Evolutionary conservation across 2,888 invertebrate genomes (phyloP), one percentile per base, ranked within the genome.

Genomic region (Proisotoma minuta): DNA sequence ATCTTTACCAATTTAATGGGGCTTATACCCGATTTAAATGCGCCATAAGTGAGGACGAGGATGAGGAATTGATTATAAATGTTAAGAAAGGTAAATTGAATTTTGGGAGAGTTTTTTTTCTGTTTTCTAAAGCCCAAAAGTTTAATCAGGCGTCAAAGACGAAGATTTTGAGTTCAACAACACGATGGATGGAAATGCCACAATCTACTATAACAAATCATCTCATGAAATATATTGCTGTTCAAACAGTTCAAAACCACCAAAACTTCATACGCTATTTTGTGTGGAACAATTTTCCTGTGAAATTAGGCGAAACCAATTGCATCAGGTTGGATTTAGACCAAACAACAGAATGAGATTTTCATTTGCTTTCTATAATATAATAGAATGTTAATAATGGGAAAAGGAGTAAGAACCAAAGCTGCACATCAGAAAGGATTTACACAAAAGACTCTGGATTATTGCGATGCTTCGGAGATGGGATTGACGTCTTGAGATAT

Each of bases 401-500:
- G 15, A 51, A 50, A 5, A 52, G 51, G 10, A 60, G 28, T 26
- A 60, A 59, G 52, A 66, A 63, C 49, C 66, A 66, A 40, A 69
- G 60, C 23, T 69, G 69, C 34, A 59, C 60, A 1, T 65, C 56
- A 22, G 65, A 66, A 53, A 65, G 65, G 29, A 54, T 66, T 51
- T 69, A 66, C 39, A 53, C 60, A 5, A 56, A 67, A 40, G 72
- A 73, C 24, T 66, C 69, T 4, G 73, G 73, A 8, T 47, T 73
- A 22, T 57, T 71, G 3, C 57, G 73, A 10, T 73, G 73, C 40
- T 65, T 62, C 43, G 73, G 73, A 28, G 72, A 73, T 59, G 73
- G 72, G 28, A 67, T 73, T 47, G 73, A 73, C 40, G 60, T 72
- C 10, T 62, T 68, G 28, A 39, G 65, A 10, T 58, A 61, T 15